A percentile compares a stretch with the other conserved stretches of the same genome.
phyloP scores from a whole-genome alignment of 2,113 vertebrate species.

The Channa argus region DNA sequence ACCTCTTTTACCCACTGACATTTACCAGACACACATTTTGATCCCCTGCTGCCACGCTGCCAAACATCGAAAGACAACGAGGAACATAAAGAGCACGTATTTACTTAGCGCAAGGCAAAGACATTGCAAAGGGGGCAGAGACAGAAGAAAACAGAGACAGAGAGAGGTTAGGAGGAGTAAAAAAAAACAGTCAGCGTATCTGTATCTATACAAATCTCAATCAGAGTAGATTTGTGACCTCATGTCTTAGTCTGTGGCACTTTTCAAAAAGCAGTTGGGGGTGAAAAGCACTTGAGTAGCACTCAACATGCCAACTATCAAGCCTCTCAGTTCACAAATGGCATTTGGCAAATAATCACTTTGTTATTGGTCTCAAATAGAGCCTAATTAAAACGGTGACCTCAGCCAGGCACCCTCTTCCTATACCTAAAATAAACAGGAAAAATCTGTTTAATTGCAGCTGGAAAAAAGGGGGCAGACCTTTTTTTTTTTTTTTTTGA shows the following conservation, averaged over 20 bases:
- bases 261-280: conserved; percentile 35
- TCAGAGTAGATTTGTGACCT: conserved; percentile 60
- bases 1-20: conserved; percentile 78
- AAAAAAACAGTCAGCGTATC: conserved; percentile 37
- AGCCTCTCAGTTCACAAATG: conserved; percentile 72
- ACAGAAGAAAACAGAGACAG: conserved; percentile 30
- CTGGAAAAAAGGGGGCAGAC: conserved; percentile 36
- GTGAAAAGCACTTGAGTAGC: conserved; percentile 31
- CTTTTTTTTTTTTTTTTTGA: conserved; percentile 78
- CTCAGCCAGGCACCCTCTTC: conserved; percentile 88
- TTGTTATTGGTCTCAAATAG: conserved; percentile 95
- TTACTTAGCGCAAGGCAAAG: conserved; percentile 71
- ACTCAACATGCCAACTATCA: conserved; percentile 42
- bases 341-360: conserved; percentile 92
- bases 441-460: conserved; percentile 96
- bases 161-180: conserved; percentile 23
- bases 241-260: conserved; percentile 26
- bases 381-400: conserved; percentile 94
- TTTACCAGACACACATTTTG: conserved; percentile 79
- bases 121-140: conserved; percentile 63
- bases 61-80: conserved; percentile 78
- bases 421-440: conserved; percentile 97
- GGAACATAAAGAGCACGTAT: conserved; percentile 74
- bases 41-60: conserved; percentile 76
- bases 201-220: conserved; percentile 70